Conservation (phyloP, 2,113 vertebrate species). For the Calyptommatus sinebrachiatus region DNA sequence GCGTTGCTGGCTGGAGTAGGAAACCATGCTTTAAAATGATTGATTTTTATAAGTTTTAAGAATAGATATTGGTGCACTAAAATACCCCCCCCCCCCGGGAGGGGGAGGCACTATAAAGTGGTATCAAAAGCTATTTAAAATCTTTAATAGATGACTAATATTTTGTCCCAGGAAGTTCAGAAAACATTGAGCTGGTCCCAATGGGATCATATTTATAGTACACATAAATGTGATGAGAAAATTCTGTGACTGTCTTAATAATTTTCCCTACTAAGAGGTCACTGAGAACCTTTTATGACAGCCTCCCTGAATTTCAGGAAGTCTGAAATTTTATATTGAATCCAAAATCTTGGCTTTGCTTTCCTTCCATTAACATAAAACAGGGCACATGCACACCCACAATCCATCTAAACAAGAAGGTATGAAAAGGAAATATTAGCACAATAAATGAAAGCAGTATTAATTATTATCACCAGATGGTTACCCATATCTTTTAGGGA, state of each 20-base stretch:
- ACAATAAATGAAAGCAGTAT: no score
- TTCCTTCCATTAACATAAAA: neutral
- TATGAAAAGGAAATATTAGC: neutral
- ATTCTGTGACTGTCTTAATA: neutral
- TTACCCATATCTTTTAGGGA: no score
- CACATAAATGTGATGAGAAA: constrained; percentile 35
- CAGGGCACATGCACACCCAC: neutral
- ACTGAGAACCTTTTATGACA: neutral
- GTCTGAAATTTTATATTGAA: neutral
- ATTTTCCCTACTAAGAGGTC: neutral
- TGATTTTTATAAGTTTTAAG: constrained; percentile 37
- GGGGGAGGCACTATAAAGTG: constrained; percentile 34
- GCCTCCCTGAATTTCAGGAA: neutral
- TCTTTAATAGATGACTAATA: constrained; percentile 48
- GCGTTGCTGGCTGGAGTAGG: constrained; percentile 17
- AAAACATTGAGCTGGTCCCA: constrained; percentile 53
- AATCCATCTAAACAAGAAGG: neutral
- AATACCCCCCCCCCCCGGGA: neutral
- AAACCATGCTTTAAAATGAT: constrained; percentile 13
- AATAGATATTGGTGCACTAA: constrained; percentile 13
- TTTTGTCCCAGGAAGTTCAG: constrained; percentile 42
- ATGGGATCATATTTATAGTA: constrained; percentile 30
- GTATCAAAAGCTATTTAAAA: constrained; percentile 41
- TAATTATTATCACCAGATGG: no score
- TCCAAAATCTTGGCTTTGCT: neutral